Conservation (phyloP, 2,113 vertebrate genomes). For the Glaucomys volans region DNA sequence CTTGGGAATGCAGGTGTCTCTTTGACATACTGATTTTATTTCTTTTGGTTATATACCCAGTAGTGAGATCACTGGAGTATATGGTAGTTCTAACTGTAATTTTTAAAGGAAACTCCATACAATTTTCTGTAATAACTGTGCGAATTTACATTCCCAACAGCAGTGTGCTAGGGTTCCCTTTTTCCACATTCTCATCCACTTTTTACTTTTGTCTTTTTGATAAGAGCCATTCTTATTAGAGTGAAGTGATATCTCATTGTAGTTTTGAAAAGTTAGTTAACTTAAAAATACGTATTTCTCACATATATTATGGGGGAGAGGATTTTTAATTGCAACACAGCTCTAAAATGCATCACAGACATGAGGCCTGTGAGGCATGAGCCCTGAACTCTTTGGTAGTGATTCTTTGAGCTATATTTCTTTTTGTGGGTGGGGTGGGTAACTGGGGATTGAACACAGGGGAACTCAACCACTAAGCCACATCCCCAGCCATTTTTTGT, state of each 20-base stretch:
- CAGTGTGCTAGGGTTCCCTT: neutral
- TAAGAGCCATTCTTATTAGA: neutral
- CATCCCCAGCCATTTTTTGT: too few species aligned
- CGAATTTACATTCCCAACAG: neutral
- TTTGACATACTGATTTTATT: neutral
- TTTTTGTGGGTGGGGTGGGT: too few species aligned
- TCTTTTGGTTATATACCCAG: neutral
- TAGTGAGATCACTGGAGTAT: neutral
- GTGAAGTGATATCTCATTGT: neutral
- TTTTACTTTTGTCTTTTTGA: neutral
- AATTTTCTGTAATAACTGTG: neutral
- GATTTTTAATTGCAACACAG: neutral
- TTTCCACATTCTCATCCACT: neutral
- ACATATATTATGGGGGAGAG: neutral
- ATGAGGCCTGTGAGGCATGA: neutral
- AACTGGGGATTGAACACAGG: too few species aligned
- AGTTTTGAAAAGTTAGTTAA: slow-evolving; percentile 29
- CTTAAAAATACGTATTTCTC: neutral
- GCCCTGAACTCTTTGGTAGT: neutral
- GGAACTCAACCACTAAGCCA: too few species aligned
- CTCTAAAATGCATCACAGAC: slow-evolving; percentile 16
- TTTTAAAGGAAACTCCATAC: neutral
- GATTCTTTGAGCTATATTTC: neutral
- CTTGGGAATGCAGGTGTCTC: neutral
- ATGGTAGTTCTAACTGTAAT: neutral